Base-by-base conservation (phyloP, 2,888 invertebrate genomes). In the Cyclophora punctaria region DNA sequence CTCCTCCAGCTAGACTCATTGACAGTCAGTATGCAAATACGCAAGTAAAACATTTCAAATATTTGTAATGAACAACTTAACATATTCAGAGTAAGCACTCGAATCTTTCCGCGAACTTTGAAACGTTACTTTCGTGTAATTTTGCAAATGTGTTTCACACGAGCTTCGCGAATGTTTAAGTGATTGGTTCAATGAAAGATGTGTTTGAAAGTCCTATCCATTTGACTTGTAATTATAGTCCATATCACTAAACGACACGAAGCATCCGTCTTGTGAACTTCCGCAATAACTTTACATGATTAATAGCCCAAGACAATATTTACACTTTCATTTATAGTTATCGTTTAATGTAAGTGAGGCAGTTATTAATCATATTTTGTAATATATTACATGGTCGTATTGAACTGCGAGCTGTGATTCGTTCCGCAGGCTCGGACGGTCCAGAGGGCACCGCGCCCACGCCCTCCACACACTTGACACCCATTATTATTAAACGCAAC, bases 11-110 rank as follows among this genome's bases (percentile, higher is more conserved):
- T 75, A 81, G 77, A 75, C 78, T 78, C 67, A 71, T 80, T 80
- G 73, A 70, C 69, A 81, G 75, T 80, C 78, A 73, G 74, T 75
- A 81, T 82, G 81, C 66, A 72, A 78, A 81, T 67, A 64, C 55
- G 57, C 57, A 59, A 62, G 57, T 61, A 75, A 75, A 75, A 75
- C 69, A 73, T 75, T 72, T 60, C 46, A 55, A 58, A 60, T 51
- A 55, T 48, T 50, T 57, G 59, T 56, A 56, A 55, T 55, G 52
- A 6, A 55, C 55, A 48, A 48, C 52, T 20, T 20, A 20, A 20
- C 20, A 20, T 56, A 57, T 50, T 47, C 50, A 56, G 55, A 56
- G 55, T 59, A 5, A 37, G 5, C 5, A 37, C 5, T 37, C 33
- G 44, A 44, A 44, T 44, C 34, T 44, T 44, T 0, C 34, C 6